Conservation (phyloP, 2,888 invertebrate genomes). For the Synanthedon myopaeformis region DNA sequence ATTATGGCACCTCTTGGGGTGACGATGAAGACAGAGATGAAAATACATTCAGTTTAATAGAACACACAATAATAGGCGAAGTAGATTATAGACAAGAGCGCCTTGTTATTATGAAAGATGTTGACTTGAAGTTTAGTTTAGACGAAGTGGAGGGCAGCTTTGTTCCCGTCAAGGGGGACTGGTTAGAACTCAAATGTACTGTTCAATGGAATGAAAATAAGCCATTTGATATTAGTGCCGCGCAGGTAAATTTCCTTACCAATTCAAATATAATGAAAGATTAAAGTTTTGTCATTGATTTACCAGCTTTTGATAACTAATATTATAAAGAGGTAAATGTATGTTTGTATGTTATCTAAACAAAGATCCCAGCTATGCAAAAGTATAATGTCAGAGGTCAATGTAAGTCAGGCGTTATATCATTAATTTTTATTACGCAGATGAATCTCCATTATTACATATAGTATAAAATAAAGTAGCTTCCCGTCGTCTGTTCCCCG, state of each 20-base stretch:
- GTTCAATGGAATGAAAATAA: constrained; percentile 72
- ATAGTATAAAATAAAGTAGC: too few relatives aligned
- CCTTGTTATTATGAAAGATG: constrained; percentile 58
- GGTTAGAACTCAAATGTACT: constrained; percentile 73
- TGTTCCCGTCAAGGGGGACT: constrained; percentile 78
- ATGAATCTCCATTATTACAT: too few relatives aligned
- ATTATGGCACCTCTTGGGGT: constrained; percentile 65
- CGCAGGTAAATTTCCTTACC: constrained; percentile 30
- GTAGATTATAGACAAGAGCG: constrained; percentile 39
- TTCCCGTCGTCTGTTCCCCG: too few relatives aligned
- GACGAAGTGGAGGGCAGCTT: constrained; percentile 74
- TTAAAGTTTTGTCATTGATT: too few relatives aligned
- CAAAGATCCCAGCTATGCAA: too few relatives aligned
- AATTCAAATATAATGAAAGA: background rate
- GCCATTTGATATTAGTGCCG: constrained; percentile 49
- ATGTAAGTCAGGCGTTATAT: too few relatives aligned
- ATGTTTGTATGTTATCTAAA: too few relatives aligned
- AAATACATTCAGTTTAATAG: constrained; percentile 29
- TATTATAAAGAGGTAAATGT: too few relatives aligned
- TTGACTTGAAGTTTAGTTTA: constrained; percentile 70
- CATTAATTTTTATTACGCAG: too few relatives aligned
- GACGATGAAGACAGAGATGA: constrained; percentile 36
- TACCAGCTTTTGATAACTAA: too few relatives aligned
- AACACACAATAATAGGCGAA: constrained; percentile 47
- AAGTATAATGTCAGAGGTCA: too few relatives aligned